A percentile compares a stretch with the other conserved stretches of the same genome.
These are phyloP conservation scores for Cerceris ruficornis DNA, from an alignment of 2,888 invertebrate genomes.

Conservation along the genomic window DNA sequence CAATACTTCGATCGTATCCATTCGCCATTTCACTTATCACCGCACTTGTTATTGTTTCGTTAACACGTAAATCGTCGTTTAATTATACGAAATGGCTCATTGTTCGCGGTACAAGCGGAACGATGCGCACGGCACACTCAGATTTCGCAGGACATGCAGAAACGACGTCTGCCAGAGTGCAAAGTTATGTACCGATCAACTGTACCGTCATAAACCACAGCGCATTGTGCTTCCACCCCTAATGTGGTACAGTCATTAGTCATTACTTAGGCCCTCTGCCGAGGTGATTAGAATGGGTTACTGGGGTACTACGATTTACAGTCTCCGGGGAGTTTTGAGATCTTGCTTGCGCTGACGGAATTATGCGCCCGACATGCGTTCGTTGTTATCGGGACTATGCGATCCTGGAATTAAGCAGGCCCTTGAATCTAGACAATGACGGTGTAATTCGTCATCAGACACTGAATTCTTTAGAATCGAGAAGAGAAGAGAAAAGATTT, in stretches of 20 bases:
- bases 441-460: no score
- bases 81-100: constrained; percentile 49
- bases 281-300: constrained; percentile 64
- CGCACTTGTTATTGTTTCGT: background rate
- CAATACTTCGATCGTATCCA: background rate
- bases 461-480: no score
- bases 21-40: background rate
- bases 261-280: constrained; percentile 57
- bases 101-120: constrained; percentile 26
- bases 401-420: background rate
- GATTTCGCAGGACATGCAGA: constrained; percentile 35
- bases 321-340: constrained; percentile 52
- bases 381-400: constrained; percentile 2
- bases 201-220: constrained; percentile 57
- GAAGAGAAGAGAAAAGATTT: no score
- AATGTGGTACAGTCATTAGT: constrained; percentile 66
- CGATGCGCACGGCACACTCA: constrained; percentile 13
- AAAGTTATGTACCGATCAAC: constrained; percentile 71
- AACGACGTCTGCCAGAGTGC: constrained; percentile 62
- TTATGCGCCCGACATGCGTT: background rate
- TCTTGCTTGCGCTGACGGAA: constrained; percentile 1
- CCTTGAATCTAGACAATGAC: no score
- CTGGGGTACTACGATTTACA: constrained; percentile 55
- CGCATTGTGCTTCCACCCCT: constrained; percentile 50
- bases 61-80: constrained; percentile 53